Percentiles rank a stretch among this genome's conserved stretches.
Evolutionary conservation across 2,113 vertebrate species (phyloP).

Genomic region (Phoenicopterus ruber): DNA sequence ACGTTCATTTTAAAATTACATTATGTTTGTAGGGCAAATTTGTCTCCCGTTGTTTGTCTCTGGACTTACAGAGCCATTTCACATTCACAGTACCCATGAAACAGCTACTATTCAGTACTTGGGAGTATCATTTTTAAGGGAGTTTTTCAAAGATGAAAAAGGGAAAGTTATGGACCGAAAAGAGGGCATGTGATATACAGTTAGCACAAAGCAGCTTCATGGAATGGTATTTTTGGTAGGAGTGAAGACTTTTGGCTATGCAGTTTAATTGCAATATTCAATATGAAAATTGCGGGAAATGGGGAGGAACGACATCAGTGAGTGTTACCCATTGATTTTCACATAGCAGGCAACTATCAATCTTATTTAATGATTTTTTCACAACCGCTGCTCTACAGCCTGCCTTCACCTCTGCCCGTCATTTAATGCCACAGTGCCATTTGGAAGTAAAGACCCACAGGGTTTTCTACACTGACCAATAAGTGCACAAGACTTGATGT

Average conservation of each 20-base stretch:
- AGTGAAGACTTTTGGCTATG: neutral
- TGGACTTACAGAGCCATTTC: neutral
- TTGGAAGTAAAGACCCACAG: neutral
- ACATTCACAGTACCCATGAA: neutral
- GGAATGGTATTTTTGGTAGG: neutral
- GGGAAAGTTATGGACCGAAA: neutral
- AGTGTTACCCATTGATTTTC: neutral
- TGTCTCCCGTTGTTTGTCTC: neutral
- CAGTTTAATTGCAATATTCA: neutral
- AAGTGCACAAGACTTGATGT: neutral
- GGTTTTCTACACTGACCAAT: neutral
- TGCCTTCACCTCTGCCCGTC: neutral
- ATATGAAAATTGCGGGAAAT: neutral
- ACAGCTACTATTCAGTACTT: neutral
- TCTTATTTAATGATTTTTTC: neutral
- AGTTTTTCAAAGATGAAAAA: neutral
- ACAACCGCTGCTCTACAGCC: neutral
- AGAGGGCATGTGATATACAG: neutral
- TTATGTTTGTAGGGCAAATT: neutral
- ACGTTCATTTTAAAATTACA: neutral
- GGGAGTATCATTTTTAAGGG: neutral
- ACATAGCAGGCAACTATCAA: neutral
- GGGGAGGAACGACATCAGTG: neutral
- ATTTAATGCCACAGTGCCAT: neutral
- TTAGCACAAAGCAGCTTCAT: neutral